A percentile compares a stretch with the other conserved stretches of the same genome.
Evolutionary conservation across 1,140 invertebrate species (phyloP).

Genomic region (Doryteuthis pealeii): DNA sequence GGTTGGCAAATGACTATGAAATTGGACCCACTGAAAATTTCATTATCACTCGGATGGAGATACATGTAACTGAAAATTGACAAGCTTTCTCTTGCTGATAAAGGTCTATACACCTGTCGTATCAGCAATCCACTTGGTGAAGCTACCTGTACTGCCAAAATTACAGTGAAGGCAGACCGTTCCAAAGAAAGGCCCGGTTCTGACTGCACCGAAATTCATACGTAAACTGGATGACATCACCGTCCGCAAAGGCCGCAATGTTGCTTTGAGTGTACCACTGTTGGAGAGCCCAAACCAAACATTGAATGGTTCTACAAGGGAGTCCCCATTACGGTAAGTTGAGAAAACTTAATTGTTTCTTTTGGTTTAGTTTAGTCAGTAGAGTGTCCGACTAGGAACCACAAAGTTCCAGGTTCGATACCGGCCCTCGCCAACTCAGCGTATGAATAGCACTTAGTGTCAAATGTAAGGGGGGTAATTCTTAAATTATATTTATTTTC

Average conservation of each 20-base stretch:
- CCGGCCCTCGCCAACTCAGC: too few relatives aligned
- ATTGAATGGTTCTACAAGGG: conserved; percentile 70
- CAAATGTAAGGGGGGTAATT: too few relatives aligned
- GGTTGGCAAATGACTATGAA: conserved; percentile 46
- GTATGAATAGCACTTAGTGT: too few relatives aligned
- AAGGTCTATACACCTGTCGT: conserved; percentile 68
- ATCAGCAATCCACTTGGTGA: conserved; percentile 52
- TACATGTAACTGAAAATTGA: conserved; percentile 69
- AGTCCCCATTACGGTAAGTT: conserved; percentile 68
- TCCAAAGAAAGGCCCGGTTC: background rate
- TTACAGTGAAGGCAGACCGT: conserved; percentile 37
- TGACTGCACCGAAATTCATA: conserved; percentile 37
- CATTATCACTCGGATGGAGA: conserved; percentile 38
- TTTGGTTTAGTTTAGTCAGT: too few relatives aligned
- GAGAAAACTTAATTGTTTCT: too few relatives aligned
- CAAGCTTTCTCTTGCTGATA: conserved; percentile 63
- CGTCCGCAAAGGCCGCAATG: conserved; percentile 41
- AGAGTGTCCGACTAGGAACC: too few relatives aligned
- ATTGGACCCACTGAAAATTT: conserved; percentile 35
- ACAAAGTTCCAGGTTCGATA: too few relatives aligned
- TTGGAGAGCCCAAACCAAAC: conserved; percentile 49
- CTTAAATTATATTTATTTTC: too few relatives aligned
- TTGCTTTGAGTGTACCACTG: conserved; percentile 49
- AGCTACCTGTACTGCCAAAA: conserved; percentile 40
- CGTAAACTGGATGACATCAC: conserved; percentile 41